A percentile compares a stretch with the other conserved stretches of the same genome.
Evolutionary conservation across 2,797 vertebrate species (phyloP).

Genomic region (Chloroceryle amazona): DNA sequence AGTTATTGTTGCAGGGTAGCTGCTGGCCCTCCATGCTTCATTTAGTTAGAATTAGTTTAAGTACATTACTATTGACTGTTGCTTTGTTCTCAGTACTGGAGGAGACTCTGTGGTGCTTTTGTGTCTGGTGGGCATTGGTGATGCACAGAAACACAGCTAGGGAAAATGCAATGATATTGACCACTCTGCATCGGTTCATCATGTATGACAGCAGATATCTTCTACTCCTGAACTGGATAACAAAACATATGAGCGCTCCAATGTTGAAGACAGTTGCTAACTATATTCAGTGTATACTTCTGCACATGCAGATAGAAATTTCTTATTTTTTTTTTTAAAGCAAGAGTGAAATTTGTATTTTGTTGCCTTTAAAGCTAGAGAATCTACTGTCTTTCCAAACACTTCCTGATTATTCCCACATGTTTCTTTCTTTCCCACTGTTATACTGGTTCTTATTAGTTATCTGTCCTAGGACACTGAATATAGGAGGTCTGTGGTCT

Average conservation of each 20-base stretch:
- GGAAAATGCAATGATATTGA: background rate
- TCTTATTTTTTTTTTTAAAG: background rate
- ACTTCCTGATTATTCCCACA: background rate
- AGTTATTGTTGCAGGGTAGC: background rate
- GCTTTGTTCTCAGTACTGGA: background rate
- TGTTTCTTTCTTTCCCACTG: background rate
- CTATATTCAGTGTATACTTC: background rate
- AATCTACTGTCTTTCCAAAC: background rate
- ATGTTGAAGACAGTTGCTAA: background rate
- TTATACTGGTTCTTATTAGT: background rate
- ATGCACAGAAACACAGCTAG: background rate
- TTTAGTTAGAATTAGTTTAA: background rate
- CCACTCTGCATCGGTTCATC: background rate
- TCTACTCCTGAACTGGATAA: background rate
- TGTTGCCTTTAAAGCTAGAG: background rate
- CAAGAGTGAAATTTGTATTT: background rate
- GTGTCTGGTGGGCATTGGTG: rapidly evolving
- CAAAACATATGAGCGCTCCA: background rate
- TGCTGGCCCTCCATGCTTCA: background rate
- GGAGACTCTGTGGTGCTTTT: background rate
- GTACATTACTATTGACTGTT: background rate
- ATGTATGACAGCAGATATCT: background rate
- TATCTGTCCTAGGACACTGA: background rate
- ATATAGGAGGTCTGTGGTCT: background rate
- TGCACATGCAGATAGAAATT: background rate